Percentiles rank a stretch among this genome's conserved stretches.
Evolutionary conservation across 2,113 vertebrate species (phyloP).

Genomic region (Poeciliopsis occidentalis): DNA sequence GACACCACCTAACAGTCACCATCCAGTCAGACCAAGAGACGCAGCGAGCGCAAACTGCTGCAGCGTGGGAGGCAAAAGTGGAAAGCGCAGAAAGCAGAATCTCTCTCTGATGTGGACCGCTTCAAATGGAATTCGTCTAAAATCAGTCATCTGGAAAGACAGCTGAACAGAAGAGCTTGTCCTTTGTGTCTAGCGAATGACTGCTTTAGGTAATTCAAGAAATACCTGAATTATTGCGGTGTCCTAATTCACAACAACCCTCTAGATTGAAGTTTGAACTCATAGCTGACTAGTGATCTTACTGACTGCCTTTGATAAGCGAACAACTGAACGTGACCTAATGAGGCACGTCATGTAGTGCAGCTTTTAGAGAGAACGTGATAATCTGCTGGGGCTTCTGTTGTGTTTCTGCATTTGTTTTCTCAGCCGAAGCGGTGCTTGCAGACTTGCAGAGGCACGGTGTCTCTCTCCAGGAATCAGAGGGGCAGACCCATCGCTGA

Average conservation of each 20-base stretch:
- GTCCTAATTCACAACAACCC: neutral
- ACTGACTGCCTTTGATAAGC: neutral
- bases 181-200: neutral
- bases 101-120: neutral
- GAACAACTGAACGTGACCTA: neutral
- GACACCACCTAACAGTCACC: neutral
- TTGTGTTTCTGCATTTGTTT: neutral
- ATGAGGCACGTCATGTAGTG: neutral
- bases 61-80: slow-evolving; percentile 7
- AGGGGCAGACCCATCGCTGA: neutral
- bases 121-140: neutral
- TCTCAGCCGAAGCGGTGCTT: neutral
- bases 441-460: neutral
- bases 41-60: slow-evolving; percentile 1
- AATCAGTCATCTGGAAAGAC: neutral
- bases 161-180: neutral
- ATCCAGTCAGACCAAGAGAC: slow-evolving; percentile 19
- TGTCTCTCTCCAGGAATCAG: neutral
- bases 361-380: neutral
- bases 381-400: too few species aligned
- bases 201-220: neutral
- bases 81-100: neutral
- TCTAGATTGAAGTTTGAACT: neutral
- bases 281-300: neutral
- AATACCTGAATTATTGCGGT: neutral